Evolutionary conservation across 2,888 invertebrate genomes (phyloP).

Genomic region (Tetranychus piercei): DNA sequence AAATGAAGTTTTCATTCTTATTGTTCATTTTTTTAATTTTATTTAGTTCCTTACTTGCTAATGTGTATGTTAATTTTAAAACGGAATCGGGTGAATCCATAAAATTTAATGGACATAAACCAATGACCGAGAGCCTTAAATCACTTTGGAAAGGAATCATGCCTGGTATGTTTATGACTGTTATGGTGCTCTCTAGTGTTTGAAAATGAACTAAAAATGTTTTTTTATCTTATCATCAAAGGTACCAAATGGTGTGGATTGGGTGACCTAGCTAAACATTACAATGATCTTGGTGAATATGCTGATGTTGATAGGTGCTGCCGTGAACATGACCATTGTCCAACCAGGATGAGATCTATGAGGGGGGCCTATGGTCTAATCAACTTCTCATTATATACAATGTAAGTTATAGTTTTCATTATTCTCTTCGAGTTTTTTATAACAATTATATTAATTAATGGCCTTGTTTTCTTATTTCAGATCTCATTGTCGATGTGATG

Average conservation of each 20-base stretch:
- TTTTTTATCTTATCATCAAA: not conserved
- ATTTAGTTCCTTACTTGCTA: not conserved
- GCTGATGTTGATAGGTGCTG: constrained; percentile 26
- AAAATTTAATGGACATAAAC: not conserved
- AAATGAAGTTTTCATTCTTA: not conserved
- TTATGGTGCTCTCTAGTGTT: not conserved
- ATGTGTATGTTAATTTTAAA: not conserved
- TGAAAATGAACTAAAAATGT: not conserved
- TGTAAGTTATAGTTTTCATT: constrained; percentile 22
- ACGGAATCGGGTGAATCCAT: not conserved
- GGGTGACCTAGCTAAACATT: constrained; percentile 23
- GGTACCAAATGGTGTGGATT: constrained; percentile 28
- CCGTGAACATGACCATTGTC: constrained; percentile 22
- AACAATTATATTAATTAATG: not conserved
- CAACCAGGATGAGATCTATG: not conserved
- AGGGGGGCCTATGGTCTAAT: not conserved
- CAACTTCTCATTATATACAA: constrained; percentile 18
- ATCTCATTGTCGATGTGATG: constrained; percentile 11
- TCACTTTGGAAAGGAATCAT: constrained; percentile 7
- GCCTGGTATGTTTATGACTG: not conserved
- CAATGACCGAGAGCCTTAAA: not conserved
- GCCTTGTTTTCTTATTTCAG: not conserved
- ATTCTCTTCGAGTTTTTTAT: not conserved
- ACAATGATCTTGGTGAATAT: constrained; percentile 25
- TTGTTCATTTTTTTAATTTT: not conserved